Evolutionary conservation across 2,797 vertebrate species (phyloP), one percentile per base, ranked within the genome.

Genomic region (Gymnoscopelus microlampas): DNA sequence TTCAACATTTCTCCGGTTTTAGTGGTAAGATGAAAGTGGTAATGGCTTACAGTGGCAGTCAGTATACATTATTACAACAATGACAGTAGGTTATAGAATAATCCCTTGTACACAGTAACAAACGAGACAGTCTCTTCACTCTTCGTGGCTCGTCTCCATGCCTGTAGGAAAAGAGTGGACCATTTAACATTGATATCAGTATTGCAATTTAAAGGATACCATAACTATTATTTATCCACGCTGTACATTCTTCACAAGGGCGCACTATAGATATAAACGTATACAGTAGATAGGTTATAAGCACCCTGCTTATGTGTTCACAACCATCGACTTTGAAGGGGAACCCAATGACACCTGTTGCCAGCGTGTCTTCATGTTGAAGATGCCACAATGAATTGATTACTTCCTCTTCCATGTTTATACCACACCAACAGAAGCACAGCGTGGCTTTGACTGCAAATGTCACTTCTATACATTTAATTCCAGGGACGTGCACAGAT

Each of bases 21-120:
- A 81, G 74, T 78, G 64, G 60, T 68, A 48, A 53, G 60, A 73
- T 71, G 77, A 85, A 26, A 83, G 73, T 77, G 79, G 63, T 67
- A 65, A 79, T 57, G 53, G 58, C 60, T 77, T 75, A 79, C 72
- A 88, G 66, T 71, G 59, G 68, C 63, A 80, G 59, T 54, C 60
- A 55, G 47, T 74, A 69, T 70, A 14, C 39, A 10, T 5, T 44
- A 49, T 29, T 2, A 24, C 5, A 6, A 56, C 35, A 70, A 32
- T 7, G 14, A 19, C 44, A 54, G 13, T 62, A 47, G 60, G 60
- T 65, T 53, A 19, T 53, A 19, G 26, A 14, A 73, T 24, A 55
- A 35, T 60, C 10, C 19, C 73, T 48, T 68, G 73, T 66, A 75
- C 8, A 24, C 0, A 4, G n/a, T 19, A 70, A 53, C 5, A 48